Conservation (phyloP, 2,888 invertebrate species). For the Meliscaeva auricollis region DNA sequence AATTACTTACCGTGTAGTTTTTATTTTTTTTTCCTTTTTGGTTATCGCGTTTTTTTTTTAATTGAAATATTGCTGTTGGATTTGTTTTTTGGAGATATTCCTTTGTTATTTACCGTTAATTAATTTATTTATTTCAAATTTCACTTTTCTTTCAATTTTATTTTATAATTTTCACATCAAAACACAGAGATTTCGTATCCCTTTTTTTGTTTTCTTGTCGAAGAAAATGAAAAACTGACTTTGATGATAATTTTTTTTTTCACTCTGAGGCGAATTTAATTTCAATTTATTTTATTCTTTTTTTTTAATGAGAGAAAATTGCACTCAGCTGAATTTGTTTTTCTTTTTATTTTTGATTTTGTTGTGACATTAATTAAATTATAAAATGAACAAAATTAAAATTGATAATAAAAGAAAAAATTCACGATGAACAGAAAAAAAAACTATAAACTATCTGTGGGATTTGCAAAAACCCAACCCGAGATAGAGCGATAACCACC, state of each 20-base stretch:
- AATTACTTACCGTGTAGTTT: conserved; percentile 52
- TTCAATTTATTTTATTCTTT: conserved; percentile 18
- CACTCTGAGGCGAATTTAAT: conserved; percentile 64
- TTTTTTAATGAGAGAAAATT: conserved; percentile 1
- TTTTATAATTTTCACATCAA: conserved; percentile 36
- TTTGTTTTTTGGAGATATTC: not conserved
- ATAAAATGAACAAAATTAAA: conserved; percentile 41
- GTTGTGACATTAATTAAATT: conserved; percentile 47
- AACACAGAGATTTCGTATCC: conserved; percentile 8
- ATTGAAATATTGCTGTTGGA: not conserved
- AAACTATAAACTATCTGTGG: conserved; percentile 47
- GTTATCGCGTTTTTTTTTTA: not conserved
- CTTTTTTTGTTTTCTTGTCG: not conserved
- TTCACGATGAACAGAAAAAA: conserved; percentile 40
- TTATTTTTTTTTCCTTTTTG: conserved; percentile 4
- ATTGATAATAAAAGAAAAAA: conserved; percentile 65
- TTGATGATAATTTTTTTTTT: conserved; percentile 20
- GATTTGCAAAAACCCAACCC: conserved; percentile 52
- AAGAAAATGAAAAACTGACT: not conserved
- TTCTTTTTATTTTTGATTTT: not conserved
- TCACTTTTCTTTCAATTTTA: conserved; percentile 29
- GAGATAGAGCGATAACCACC: conserved; percentile 38
- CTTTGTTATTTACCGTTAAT: conserved; percentile 14
- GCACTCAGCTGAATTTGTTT: conserved; percentile 47
- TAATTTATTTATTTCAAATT: conserved; percentile 24